phyloP scores from a whole-genome alignment of 2,888 invertebrate species.

The Stictocephala bisonia region DNA sequence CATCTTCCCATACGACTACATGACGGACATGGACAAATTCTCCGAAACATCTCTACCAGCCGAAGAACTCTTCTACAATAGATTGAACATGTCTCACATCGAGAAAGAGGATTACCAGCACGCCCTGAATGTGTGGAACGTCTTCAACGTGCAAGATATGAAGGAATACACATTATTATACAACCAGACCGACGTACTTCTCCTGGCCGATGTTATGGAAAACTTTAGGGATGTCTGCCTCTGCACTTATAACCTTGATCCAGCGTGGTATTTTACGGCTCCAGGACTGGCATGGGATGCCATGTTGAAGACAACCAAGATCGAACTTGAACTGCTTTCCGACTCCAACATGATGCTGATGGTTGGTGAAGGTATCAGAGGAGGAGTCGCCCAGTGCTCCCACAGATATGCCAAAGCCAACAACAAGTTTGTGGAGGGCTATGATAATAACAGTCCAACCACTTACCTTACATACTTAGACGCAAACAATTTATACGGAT shows the following conservation, averaged over 20 bases:
- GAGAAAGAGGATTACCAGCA: constrained; percentile 60
- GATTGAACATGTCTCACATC: constrained; percentile 53
- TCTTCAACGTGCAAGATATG: constrained; percentile 60
- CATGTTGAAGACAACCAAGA: constrained; percentile 36
- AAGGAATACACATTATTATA: constrained; percentile 60
- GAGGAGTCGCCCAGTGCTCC: constrained; percentile 37
- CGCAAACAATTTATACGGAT: background rate
- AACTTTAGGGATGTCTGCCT: constrained; percentile 43
- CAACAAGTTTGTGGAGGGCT: constrained; percentile 11
- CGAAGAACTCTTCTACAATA: constrained; percentile 57
- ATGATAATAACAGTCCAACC: background rate
- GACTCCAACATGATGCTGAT: constrained; percentile 45
- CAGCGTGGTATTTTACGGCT: constrained; percentile 39
- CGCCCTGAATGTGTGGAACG: constrained; percentile 61
- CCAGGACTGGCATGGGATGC: constrained; percentile 36
- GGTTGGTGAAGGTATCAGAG: constrained; percentile 48
- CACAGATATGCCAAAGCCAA: constrained; percentile 32
- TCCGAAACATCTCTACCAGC: constrained; percentile 53
- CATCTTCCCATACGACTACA: constrained; percentile 54
- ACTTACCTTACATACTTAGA: background rate
- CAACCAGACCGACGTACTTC: constrained; percentile 29
- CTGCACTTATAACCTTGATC: constrained; percentile 40
- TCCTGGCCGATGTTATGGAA: constrained; percentile 50
- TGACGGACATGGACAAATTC: constrained; percentile 41
- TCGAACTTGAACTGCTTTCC: constrained; percentile 46